Evolutionary conservation across 2,888 invertebrate genomes (phyloP).

Genomic region (Taphrorychus bicolor): DNA sequence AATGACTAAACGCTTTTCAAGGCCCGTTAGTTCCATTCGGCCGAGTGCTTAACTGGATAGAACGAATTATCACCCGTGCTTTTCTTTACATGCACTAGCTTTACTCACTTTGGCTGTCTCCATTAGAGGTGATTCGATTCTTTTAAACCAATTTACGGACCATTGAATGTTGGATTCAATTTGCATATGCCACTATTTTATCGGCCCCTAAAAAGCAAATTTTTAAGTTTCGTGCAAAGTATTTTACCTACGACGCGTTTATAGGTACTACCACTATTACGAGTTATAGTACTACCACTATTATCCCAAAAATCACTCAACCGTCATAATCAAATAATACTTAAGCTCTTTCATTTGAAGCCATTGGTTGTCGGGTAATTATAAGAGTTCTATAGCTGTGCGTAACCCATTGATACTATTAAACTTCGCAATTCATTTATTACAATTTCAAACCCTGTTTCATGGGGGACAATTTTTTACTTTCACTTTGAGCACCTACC

Average conservation of each 20-base stretch:
- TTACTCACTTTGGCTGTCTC: conserved; percentile 25
- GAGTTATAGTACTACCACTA: neutral
- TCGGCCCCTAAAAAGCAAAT: too few species aligned
- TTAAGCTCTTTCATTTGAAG: conserved; percentile 8
- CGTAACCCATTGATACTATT: conserved; percentile 17
- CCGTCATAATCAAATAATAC: conserved; percentile 12
- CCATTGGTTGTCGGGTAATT: conserved; percentile 2
- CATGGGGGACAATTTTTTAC: conserved; percentile 20
- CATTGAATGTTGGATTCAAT: neutral
- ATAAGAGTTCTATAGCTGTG: conserved; percentile 5
- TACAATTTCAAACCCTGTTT: conserved; percentile 17
- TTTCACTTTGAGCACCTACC: conserved; percentile 11
- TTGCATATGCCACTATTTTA: neutral
- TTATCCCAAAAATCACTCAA: neutral
- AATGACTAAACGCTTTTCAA: conserved; percentile 50
- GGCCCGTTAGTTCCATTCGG: conserved; percentile 57
- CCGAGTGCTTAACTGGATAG: conserved; percentile 60
- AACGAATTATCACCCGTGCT: conserved; percentile 54
- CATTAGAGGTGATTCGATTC: conserved; percentile 34
- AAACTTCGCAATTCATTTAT: conserved; percentile 17
- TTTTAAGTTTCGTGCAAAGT: neutral
- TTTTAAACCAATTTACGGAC: conserved; percentile 20
- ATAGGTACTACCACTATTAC: too few species aligned
- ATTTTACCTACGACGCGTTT: too few species aligned
- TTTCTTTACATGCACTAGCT: conserved; percentile 35